A percentile compares a stretch with the other conserved stretches of the same genome.
These are phyloP conservation scores for Tachyglossus aculeatus DNA, from an alignment of 2,797 vertebrate species.

Conservation along the genomic window DNA sequence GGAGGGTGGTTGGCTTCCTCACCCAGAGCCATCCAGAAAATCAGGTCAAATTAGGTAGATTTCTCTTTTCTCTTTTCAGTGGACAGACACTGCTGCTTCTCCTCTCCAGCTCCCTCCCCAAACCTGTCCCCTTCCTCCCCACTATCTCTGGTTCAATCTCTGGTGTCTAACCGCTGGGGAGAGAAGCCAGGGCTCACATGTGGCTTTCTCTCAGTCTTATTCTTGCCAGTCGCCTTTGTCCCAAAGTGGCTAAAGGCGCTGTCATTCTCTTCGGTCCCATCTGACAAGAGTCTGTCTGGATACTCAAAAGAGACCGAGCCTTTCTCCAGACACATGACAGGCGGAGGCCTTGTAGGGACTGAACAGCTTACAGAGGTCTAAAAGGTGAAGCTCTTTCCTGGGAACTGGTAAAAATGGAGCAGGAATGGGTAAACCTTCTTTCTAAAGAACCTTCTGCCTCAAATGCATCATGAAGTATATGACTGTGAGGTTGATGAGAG, in stretches of 20 bases:
- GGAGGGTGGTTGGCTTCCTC: slow-evolving; percentile 32
- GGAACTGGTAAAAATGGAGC: slow-evolving; percentile 18
- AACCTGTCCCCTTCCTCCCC: too few species aligned
- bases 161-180: not conserved
- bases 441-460: slow-evolving; percentile 51
- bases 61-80: slow-evolving; percentile 4
- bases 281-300: too few species aligned
- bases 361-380: slow-evolving; percentile 6
- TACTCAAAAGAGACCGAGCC: too few species aligned
- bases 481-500: slow-evolving; percentile 52
- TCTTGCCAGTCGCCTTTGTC: not conserved
- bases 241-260: too few species aligned
- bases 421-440: slow-evolving; percentile 38
- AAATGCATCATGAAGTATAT: slow-evolving; percentile 62
- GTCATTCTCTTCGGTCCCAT: too few species aligned
- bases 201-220: not conserved
- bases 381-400: slow-evolving; percentile 25
- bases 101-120: too few species aligned
- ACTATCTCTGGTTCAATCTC: too few species aligned
- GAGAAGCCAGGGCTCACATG: not conserved
- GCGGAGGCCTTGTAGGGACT: not conserved
- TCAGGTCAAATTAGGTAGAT: not conserved
- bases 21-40: slow-evolving; percentile 19
- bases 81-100: too few species aligned
- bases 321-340: too few species aligned